These are phyloP conservation scores for Olivierus martensii DNA, from an alignment of 1,140 invertebrate genomes.

Conservation along the genomic window DNA sequence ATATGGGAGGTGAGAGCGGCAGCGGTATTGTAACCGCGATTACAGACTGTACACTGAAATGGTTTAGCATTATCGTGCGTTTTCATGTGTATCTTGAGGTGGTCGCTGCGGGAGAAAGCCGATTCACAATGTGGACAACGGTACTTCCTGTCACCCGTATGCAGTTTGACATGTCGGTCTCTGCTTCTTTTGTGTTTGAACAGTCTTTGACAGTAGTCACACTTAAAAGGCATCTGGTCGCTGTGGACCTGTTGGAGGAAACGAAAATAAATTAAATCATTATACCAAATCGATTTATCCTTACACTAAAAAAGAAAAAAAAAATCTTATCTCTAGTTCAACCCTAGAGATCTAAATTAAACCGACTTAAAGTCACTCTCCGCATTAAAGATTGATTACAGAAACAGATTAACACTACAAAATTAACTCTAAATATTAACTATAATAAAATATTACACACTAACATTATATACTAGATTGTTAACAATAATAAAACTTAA, in stretches of 20 bases:
- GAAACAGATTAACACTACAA: too few relatives aligned
- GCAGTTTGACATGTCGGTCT: conserved; percentile 86
- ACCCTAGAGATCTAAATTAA: too few relatives aligned
- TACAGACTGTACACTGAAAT: conserved; percentile 81
- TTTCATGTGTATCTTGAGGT: conserved; percentile 90
- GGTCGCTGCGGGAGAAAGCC: conserved; percentile 86
- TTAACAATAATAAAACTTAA: too few relatives aligned
- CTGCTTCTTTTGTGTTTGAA: conserved; percentile 92
- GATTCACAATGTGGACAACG: conserved; percentile 82
- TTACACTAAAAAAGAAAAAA: neutral
- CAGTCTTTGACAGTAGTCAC: conserved; percentile 73
- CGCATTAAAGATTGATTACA: too few relatives aligned
- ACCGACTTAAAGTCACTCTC: too few relatives aligned
- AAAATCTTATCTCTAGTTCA: neutral
- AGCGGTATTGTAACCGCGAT: conserved; percentile 79
- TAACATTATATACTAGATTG: too few relatives aligned
- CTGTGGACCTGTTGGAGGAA: conserved; percentile 12
- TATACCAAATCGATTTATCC: too few relatives aligned
- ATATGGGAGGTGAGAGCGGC: conserved; percentile 84
- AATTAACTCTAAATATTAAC: too few relatives aligned
- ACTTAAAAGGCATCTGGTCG: conserved; percentile 79
- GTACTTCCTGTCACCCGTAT: conserved; percentile 88
- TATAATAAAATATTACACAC: too few relatives aligned
- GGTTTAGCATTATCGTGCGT: conserved; percentile 87
- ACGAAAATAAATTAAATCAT: neutral